These are phyloP conservation scores for Cacatua alba DNA, from an alignment of 2,113 vertebrate genomes.

Conservation along the genomic window DNA sequence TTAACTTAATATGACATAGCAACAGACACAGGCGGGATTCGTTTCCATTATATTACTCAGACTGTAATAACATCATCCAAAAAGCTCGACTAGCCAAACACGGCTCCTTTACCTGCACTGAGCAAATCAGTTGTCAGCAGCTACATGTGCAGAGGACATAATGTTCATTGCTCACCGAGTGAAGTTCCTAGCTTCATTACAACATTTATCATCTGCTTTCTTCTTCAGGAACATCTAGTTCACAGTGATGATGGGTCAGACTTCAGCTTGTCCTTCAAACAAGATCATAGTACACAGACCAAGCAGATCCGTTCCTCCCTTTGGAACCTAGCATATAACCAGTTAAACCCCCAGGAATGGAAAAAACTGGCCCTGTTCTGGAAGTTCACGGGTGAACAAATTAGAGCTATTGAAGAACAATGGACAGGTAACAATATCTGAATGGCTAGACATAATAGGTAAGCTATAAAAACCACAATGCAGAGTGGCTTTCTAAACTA, in stretches of 20 bases:
- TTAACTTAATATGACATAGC: not conserved
- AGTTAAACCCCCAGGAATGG: conserved; percentile 84
- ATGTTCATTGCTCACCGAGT: not conserved
- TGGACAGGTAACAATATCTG: conserved; percentile 82
- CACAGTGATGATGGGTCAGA: conserved; percentile 57
- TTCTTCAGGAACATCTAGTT: conserved; percentile 74
- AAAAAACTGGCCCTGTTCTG: conserved; percentile 83
- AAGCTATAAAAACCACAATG: not conserved
- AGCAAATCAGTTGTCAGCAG: not conserved
- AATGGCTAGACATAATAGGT: not conserved
- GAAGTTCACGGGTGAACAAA: conserved; percentile 84
- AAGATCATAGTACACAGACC: conserved; percentile 85
- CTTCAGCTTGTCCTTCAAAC: conserved; percentile 84
- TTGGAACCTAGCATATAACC: conserved; percentile 85
- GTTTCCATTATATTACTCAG: not conserved
- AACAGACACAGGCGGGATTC: not conserved
- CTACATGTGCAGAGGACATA: not conserved
- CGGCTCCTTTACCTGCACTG: not conserved
- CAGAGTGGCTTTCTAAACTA: not conserved
- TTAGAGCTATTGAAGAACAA: conserved; percentile 86
- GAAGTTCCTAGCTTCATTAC: not conserved
- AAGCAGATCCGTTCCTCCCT: conserved; percentile 78
- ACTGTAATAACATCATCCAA: not conserved
- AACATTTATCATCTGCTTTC: conserved; percentile 31
- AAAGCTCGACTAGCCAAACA: not conserved